These are phyloP conservation scores for Uria aalge DNA, from an alignment of 2,113 vertebrate genomes.

Conservation along the genomic window DNA sequence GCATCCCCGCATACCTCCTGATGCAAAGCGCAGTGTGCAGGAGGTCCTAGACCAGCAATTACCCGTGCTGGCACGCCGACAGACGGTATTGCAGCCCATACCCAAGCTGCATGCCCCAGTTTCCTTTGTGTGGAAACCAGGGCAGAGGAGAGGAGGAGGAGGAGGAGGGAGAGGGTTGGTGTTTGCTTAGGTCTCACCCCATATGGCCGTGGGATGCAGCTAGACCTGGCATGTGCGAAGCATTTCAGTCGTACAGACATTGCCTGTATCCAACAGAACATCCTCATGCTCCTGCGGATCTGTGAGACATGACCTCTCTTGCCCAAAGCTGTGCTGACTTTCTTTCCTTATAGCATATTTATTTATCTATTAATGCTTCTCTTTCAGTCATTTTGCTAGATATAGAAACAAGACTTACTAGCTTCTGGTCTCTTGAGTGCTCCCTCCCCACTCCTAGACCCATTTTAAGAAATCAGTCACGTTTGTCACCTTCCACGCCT, in stretches of 20 bases:
- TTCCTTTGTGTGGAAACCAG: conserved; percentile 50
- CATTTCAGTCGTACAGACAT: rapidly evolving
- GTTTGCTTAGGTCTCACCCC: conserved; percentile 38
- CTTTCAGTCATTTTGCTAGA: not conserved
- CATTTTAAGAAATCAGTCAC: conserved; percentile 13
- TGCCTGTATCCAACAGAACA: not conserved
- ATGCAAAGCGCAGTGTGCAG: not conserved
- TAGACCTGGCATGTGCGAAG: conserved; percentile 39
- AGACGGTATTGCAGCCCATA: not conserved
- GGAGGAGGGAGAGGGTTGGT: not conserved
- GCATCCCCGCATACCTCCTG: not conserved
- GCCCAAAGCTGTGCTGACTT: not conserved
- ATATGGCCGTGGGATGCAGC: conserved; percentile 41
- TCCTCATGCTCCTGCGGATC: not conserved
- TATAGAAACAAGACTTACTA: not conserved
- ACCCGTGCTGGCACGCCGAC: not conserved
- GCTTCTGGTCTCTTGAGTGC: not conserved
- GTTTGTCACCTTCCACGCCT: not conserved
- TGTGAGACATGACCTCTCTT: not conserved
- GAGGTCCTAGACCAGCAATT: conserved; percentile 4
- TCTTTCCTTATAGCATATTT: not conserved
- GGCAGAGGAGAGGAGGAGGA: conserved; percentile 24
- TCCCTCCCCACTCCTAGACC: not conserved
- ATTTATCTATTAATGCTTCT: not conserved
- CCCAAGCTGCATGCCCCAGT: conserved; percentile 8